A percentile compares a stretch with the other conserved stretches of the same genome.
These are phyloP conservation scores for Euleptes europaea DNA, from an alignment of 2,113 vertebrate genomes.

Conservation along the genomic window DNA sequence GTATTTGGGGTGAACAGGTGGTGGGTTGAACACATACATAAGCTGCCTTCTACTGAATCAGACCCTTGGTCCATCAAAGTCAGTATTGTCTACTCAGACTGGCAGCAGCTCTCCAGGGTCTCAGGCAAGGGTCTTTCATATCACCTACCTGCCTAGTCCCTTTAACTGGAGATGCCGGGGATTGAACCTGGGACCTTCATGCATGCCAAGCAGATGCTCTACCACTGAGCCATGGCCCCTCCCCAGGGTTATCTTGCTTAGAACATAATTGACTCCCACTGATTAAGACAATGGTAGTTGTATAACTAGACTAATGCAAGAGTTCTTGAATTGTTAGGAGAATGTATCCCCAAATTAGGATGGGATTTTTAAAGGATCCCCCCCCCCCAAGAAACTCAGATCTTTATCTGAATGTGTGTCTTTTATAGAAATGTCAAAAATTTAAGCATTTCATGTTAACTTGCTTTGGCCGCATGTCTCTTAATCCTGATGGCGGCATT, in stretches of 20 bases:
- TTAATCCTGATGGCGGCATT: conserved; percentile 33
- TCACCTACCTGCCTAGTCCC: no score
- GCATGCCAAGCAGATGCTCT: no score
- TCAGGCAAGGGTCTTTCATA: no score
- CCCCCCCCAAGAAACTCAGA: not conserved
- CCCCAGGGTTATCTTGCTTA: no score
- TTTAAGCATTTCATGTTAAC: conserved; percentile 23
- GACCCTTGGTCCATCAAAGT: no score
- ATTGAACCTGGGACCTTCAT: no score
- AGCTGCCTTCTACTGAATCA: no score
- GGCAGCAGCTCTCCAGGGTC: no score
- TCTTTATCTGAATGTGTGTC: conserved; percentile 25
- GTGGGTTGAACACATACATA: no score
- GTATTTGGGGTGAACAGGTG: not conserved
- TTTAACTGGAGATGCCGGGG: no score
- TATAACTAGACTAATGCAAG: not conserved
- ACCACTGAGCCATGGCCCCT: no score
- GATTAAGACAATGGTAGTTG: not conserved
- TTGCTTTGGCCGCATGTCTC: conserved; percentile 1
- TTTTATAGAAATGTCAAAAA: conserved; percentile 5
- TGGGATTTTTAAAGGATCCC: not conserved
- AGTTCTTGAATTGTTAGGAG: not conserved
- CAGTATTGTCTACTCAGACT: no score
- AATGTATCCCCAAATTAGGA: not conserved
- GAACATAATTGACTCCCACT: not conserved